Base-by-base conservation (phyloP, 1,140 invertebrate species). In the Trachymyrmex septentrionalis region DNA sequence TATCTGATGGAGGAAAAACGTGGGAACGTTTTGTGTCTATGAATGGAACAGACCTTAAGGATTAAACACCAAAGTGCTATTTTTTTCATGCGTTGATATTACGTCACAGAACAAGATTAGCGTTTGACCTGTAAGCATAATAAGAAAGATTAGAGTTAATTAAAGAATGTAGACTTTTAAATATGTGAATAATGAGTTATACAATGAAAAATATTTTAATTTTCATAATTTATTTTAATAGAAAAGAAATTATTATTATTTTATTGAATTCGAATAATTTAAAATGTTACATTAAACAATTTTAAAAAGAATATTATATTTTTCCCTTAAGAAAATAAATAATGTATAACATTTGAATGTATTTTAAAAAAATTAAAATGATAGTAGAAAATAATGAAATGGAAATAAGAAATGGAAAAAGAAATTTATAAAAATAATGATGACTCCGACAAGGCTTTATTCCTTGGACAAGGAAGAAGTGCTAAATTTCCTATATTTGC, bases 1-100 rank as follows among this genome's bases (percentile, higher is more conserved):
- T 90, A 91, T 91, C 89, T 85, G 91, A 91, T 88, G 59, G 30
- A 66, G 50, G 75, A 78, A 85, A 24, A 66, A 73, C 77, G 80
- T 44, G 78, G 59, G 87, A 89, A 89, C 67, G 21, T 57, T 85
- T 27, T n/a, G 21, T 24, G 30, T 73, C 67, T 44, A 30, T 16
- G 14, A 24, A 24, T 63, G 76, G 2, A 19, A 24, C 50, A 19
- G 7, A 21, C 9, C 5, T 9, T n/a, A 63, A 63, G 38, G 48
- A 16, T 55, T 53, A 55, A 77, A 44, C 12, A 24, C 21, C 16
- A 24, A 38, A n/a, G 14, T 30, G 2, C 14, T 24, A 38, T 80
- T 77, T 63, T 63, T 50, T 27, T 55, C n/a, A 69, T 9, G 9
- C 16, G 14, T 80, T 14, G 27, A 69, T 24, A 27, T 69, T 80